Evolutionary conservation across 2,888 invertebrate species (phyloP), one percentile per base, ranked within the genome.

Genomic region (Meteorus colon): DNA sequence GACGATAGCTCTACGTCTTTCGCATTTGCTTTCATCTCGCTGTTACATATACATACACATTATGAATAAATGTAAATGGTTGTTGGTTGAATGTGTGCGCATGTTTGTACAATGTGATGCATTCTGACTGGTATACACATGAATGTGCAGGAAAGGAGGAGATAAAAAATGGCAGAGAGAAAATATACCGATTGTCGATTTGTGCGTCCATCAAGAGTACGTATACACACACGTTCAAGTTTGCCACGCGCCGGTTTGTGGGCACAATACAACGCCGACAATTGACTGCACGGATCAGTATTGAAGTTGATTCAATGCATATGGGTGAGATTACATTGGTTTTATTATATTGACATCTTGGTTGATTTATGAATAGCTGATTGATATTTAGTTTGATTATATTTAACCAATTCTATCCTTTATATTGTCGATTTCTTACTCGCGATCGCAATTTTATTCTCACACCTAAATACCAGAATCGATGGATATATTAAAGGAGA

Each of bases 201-300:
- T 27, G 65, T 37, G 68, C 63, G 73, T 73, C 69, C 73, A 73
- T 76, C 76, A 76, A 76, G 55, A 67, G 69, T 8, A 19, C n/a
- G n/a, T 19, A 55, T 8, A 41, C 41, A 41, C 67, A 76, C 69
- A 69, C 76, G 72, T 72, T 37, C 65, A 65, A n/a, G 62, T 67
- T 67, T 73, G 73, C 73, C 76, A 76, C 76, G 76, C 73, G 76
- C 73, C 76, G 14, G 55, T 34, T 51, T 41, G n/a, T 67, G 37
- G 59, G 12, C 31, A n/a, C 8, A 34, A 45, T 68, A 19, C 19
- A 27, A 19, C 55, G 19, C 19, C 19, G 55, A 19, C 55, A 55
- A 55, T 19, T 55, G 6, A 19, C 8, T 19, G 10, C 19, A 8
- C 24, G 5, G 27, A 68, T 59, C 27, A 29, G 27, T 62, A 24